Conservation (phyloP, 2,113 vertebrate species). For the Uropsilus gracilis region DNA sequence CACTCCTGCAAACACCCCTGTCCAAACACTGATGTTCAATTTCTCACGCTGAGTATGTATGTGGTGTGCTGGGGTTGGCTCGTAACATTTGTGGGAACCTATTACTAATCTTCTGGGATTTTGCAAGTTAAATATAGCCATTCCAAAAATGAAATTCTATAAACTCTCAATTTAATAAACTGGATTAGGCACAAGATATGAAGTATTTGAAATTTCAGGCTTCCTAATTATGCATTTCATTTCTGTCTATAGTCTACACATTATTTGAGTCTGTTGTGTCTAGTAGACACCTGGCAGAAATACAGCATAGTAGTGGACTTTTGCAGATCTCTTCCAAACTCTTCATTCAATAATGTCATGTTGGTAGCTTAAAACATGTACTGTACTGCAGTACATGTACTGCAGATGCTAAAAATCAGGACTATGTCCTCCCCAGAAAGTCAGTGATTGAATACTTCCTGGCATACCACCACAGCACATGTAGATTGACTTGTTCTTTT, state of each 20-base stretch:
- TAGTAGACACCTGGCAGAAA: background rate
- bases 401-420: accelerated
- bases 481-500: background rate
- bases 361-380: background rate
- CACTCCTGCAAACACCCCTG: no score
- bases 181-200: background rate
- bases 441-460: background rate
- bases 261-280: background rate
- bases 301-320: accelerated
- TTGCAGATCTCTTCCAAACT: background rate
- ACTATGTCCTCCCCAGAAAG: background rate
- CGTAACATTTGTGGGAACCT: background rate
- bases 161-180: background rate
- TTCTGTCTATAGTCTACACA: no score
- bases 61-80: background rate
- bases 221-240: background rate
- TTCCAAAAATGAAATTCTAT: background rate
- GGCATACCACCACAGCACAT: accelerated
- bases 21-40: background rate
- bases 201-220: background rate
- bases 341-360: background rate
- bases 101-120: background rate
- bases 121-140: background rate
- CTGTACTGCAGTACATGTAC: no score
- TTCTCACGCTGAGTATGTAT: background rate